Evolutionary conservation across 2,888 invertebrate genomes (phyloP), one percentile per base, ranked within the genome.

Genomic region (Callinectes sapidus): DNA sequence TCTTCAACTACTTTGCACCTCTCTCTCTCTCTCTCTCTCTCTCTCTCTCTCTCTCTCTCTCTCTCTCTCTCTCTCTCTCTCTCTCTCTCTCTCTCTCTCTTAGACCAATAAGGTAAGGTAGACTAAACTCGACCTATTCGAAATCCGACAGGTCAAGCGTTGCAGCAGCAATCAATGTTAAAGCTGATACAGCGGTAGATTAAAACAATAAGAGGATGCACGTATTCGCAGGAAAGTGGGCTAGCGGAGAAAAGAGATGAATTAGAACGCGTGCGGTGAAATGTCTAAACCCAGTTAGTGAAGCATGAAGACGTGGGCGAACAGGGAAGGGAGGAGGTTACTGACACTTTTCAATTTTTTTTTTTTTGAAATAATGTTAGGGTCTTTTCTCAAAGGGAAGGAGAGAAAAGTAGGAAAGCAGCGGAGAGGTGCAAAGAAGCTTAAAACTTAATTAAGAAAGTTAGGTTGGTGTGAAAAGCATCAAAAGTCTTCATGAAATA

Each of bases 11-110:
- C n/a, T n/a, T n/a, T n/a, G n/a, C n/a, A n/a, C n/a, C 71, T 71
- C 71, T 71, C 71, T 71, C 71, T 71, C 71, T 71, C 71, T 71
- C 71, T 71, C 71, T 71, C 71, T 71, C 71, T 71, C 28, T 71
- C 71, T 71, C 71, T 71, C 71, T 71, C 71, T 71, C 71, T 71
- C 71, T 71, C 71, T 71, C 71, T 71, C 71, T 71, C 71, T 71
- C 71, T 71, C 71, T 71, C 71, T 71, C 71, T 71, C 39, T 86
- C 35, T 35, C 42, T 39, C 39, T 42, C 86, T 86, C 42, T 42
- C 86, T 86, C 86, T 42, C 86, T 39, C 42, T 39, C 86, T 86
- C 42, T 86, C 86, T 42, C 86, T 86, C 86, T 86, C 86, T 86
- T n/a, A 32, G 32, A 3, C 39, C 28, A n/a, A 8, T 23, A 71